phyloP scores from a whole-genome alignment of 2,113 vertebrate genomes.

The Nematolebias whitei region DNA sequence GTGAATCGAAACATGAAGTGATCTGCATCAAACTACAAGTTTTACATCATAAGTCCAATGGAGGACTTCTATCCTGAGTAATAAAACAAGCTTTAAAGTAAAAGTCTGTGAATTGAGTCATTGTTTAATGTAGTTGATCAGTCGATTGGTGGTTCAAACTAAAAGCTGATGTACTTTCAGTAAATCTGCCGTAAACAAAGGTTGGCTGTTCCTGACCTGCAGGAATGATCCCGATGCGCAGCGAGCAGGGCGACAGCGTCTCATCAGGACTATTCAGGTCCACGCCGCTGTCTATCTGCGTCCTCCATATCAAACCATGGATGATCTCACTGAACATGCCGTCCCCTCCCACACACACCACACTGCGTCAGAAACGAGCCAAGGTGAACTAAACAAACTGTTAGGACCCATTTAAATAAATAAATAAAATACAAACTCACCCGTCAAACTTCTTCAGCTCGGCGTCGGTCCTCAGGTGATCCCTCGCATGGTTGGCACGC shows the following conservation, averaged over 20 bases:
- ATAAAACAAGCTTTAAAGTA: no score
- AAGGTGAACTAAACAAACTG: background rate
- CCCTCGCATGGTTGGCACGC: conserved; percentile 89
- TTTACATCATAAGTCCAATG: no score
- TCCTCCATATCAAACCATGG: conserved; percentile 90
- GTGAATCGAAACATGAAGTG: no score
- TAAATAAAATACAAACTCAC: conserved; percentile 76
- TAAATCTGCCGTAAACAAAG: background rate
- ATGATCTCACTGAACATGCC: conserved; percentile 97
- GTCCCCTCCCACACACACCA: conserved; percentile 95
- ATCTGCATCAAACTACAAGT: no score
- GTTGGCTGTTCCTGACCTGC: conserved; percentile 81
- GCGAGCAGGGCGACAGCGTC: conserved; percentile 80
- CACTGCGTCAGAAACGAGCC: conserved; percentile 69
- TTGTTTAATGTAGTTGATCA: no score
- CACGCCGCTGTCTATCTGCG: conserved; percentile 83
- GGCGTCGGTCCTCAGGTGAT: conserved; percentile 84
- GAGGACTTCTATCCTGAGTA: no score
- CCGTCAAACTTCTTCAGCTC: conserved; percentile 90
- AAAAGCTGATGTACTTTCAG: no score
- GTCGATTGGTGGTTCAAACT: no score
- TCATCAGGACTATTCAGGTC: conserved; percentile 85
- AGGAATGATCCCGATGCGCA: conserved; percentile 94
- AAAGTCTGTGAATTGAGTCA: no score
- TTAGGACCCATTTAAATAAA: background rate